A percentile compares a stretch with the other conserved stretches of the same genome.
Conservation (phyloP, 2,113 vertebrate species). For the Megalops atlanticus region DNA sequence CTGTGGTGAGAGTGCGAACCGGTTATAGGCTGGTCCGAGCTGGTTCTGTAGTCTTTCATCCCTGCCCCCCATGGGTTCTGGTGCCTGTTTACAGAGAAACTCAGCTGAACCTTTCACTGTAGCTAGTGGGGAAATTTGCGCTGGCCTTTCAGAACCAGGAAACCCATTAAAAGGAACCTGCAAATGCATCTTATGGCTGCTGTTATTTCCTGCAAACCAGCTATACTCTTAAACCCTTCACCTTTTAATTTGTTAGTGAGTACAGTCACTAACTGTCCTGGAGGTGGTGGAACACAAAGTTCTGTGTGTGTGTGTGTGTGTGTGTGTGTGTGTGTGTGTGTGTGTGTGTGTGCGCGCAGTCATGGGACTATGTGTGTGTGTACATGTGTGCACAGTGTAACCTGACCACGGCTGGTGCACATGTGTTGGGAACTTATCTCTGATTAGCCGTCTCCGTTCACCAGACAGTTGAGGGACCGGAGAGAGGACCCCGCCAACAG, state of each 20-base stretch:
- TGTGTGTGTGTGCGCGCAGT: neutral
- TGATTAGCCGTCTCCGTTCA: neutral
- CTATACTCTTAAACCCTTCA: neutral
- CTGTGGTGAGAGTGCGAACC: neutral
- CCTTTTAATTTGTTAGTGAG: neutral
- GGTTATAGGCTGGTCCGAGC: conserved; percentile 10
- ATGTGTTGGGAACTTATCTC: neutral
- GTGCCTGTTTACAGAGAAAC: conserved; percentile 11
- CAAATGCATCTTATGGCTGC: neutral
- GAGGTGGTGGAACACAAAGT: neutral
- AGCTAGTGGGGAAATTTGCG: neutral
- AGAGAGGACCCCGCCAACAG: conserved; percentile 18
- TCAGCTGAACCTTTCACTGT: neutral
- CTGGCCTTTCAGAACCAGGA: neutral
- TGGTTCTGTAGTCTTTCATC: conserved; percentile 6
- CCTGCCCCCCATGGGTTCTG: neutral
- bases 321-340: neutral
- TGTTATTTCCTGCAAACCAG: neutral
- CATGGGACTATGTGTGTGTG: neutral
- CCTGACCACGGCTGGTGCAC: neutral
- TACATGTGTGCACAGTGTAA: neutral
- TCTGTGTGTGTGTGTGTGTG: neutral
- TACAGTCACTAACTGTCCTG: neutral
- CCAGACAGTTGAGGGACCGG: conserved; percentile 37
- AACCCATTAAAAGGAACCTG: neutral